Conservation (phyloP, 2,113 vertebrate species). For the Grantiella picta region DNA sequence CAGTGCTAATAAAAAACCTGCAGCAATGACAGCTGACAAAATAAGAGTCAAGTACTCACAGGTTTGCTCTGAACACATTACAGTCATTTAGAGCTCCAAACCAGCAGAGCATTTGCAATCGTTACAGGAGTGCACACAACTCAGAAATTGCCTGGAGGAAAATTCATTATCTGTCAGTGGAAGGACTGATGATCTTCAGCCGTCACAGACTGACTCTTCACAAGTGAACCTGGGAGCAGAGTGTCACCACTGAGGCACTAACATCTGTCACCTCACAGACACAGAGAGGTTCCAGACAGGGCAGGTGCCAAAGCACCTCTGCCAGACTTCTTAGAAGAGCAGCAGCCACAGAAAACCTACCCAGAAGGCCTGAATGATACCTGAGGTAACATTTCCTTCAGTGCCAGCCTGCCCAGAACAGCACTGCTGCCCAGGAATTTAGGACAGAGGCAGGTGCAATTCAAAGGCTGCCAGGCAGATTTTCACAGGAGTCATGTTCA, state of each 20-base stretch:
- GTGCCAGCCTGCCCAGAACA: neutral
- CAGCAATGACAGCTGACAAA: neutral
- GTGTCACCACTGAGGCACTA: neutral
- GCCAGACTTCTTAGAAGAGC: neutral
- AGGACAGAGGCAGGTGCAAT: neutral
- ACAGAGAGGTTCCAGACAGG: neutral
- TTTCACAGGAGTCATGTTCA: fast-evolving
- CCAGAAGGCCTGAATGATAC: neutral
- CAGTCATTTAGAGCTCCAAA: neutral
- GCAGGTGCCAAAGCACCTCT: neutral
- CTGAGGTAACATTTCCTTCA: neutral
- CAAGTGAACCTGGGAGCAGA: neutral
- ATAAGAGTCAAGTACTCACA: neutral
- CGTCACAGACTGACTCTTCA: neutral
- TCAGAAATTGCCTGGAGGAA: neutral
- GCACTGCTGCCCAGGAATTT: neutral
- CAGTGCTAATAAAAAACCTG: neutral
- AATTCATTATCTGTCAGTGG: neutral
- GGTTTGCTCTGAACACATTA: neutral
- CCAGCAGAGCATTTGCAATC: neutral
- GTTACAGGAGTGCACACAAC: neutral
- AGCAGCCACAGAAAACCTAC: neutral
- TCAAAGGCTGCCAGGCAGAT: neutral
- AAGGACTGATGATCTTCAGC: neutral
- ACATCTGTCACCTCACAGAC: neutral